Base-by-base conservation (phyloP, 2,113 vertebrate species). In the Phainopepla nitens region DNA sequence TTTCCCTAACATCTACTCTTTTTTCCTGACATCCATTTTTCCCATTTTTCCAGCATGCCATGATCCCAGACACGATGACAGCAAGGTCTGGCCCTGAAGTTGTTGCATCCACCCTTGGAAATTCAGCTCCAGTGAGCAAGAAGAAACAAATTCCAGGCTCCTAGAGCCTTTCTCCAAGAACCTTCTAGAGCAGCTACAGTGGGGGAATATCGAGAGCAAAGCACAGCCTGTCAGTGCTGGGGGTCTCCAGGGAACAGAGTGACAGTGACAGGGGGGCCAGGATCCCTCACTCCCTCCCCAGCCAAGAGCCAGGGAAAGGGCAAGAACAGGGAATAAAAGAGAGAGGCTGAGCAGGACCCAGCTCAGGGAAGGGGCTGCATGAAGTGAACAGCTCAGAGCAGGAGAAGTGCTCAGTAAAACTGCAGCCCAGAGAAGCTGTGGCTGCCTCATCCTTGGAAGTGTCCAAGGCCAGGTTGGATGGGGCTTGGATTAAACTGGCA, bases 181-280 rank as follows among this genome's bases (percentile, higher is more conserved):
- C 27, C 6, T 23, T 66, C 70, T 3, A 23, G 62, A 60, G 65
- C 4, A 60, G 36, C 16, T 25, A 7, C 1, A 2, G 17, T 0
- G 13, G 11, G 45, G 51, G 23, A 92, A 53, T 0, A 6, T 14
- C 0, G 0, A 57, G 28, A 17, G 13, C 24, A 44, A 47, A 50
- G 31, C 50, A 24, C 17, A 36, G 35, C 13, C 2, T 10, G 56
- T 2, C 22, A 18, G 17, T 41, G 42, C 42, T 27, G 57, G 23
- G 23, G 23, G 11, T 7, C 78, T 47, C 45, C 69, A 75, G 61
- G 20, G 61, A 25, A 45, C 20, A 28, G 5, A 42, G 28, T 33
- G 51, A 73, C 69, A 75, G 33, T 16, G 23, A 51, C 23, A 58
- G 28, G n/a, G 20, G 44, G 75, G 13, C 8, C 60, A 73, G 36